Base-by-base conservation (phyloP, 2,113 vertebrate species). In the Cinclus cinclus region DNA sequence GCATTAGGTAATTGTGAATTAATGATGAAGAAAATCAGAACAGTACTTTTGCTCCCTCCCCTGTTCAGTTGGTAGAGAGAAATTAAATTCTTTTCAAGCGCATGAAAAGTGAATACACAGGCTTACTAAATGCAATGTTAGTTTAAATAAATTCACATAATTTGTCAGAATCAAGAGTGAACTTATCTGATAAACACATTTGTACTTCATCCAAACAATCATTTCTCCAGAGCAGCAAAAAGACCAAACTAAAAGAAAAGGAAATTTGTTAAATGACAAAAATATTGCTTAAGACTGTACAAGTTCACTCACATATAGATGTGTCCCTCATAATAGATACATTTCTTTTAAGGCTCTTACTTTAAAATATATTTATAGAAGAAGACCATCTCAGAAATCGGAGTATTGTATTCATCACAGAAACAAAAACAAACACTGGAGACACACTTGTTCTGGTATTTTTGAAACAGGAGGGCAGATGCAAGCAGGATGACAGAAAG, bases 1-100 rank as follows among this genome's bases (percentile, higher is more conserved):
- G 9, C 53, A 82, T 63, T 92, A 92, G 13, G 42, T 81, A 27
- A 68, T 4, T 44, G 49, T 41, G 73, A 91, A 70, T 78, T 81
- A 92, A 63, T 18, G 56, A 52, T 63, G 65, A 86, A 93, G 52
- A 83, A 94, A 94, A 93, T 49, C 47, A 74, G 31, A 95, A 75
- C 16, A 71, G 89, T 89, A 64, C 80, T 96, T 94, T 96, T 97
- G 91, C 91, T 96, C 77, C 91, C 94, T 94, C 86, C 92, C 92
- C 83, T 94, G 89, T 94, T 94, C 91, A 89, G 9, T 92, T 84
- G 41, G 73, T 30, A 89, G 65, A 95, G 47, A 90, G 22, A 93
- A 93, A 94, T 44, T 58, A 69, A 83, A 41, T 56, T 49, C 56
- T 77, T 75, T 81, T 41, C 19, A 92, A 83, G 70, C 52, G 21